Evolutionary conservation across 2,888 invertebrate species (phyloP).

Genomic region (Tipula confusa): DNA sequence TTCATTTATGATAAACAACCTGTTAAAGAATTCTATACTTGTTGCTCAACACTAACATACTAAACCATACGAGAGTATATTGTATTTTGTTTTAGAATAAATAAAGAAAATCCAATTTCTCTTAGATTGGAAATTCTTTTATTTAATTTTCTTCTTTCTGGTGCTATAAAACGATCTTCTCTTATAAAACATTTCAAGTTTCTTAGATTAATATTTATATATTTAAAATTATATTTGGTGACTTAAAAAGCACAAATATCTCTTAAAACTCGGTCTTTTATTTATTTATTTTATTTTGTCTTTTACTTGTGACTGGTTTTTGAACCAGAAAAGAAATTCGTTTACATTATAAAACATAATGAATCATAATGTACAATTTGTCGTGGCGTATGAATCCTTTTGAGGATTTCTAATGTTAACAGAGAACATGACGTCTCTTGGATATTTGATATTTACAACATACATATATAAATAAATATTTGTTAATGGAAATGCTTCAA

Average conservation of each 20-base stretch:
- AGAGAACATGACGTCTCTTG: background rate
- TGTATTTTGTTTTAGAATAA: background rate
- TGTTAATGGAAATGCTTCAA: background rate
- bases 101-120: slow-evolving; percentile 15
- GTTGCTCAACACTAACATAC: background rate
- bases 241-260: background rate
- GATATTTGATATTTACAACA: background rate
- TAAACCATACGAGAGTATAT: background rate
- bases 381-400: background rate
- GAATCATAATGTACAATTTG: background rate
- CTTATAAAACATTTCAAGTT: background rate
- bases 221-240: background rate
- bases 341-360: background rate
- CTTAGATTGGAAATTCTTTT: background rate
- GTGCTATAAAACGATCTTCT: background rate
- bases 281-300: too few relatives aligned
- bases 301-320: background rate
- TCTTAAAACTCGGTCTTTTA: too few relatives aligned
- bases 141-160: background rate
- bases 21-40: background rate
- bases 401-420: background rate
- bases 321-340: background rate
- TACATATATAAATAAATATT: background rate
- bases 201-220: background rate
- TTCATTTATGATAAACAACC: slow-evolving; percentile 12